phyloP scores from a whole-genome alignment of 2,113 vertebrate genomes.

The Chrysochloris asiatica region DNA sequence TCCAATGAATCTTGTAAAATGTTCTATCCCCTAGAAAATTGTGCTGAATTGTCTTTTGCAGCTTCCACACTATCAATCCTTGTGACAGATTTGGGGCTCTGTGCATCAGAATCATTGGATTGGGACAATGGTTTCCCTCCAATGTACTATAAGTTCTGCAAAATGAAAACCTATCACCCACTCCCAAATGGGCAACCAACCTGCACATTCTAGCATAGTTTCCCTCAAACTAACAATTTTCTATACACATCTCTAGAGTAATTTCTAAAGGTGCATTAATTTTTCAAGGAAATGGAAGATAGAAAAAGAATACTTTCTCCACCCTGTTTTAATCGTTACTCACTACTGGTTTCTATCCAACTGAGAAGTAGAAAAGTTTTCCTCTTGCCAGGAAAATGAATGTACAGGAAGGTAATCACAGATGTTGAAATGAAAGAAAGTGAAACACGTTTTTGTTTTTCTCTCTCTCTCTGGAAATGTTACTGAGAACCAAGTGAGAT shows the following conservation, averaged over 20 bases:
- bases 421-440: constrained; percentile 42
- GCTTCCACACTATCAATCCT: constrained; percentile 28
- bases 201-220: neutral
- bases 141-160: neutral
- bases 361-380: neutral
- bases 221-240: constrained; percentile 29
- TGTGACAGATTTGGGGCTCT: constrained; percentile 45
- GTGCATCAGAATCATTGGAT: neutral
- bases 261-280: constrained; percentile 64
- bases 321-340: constrained; percentile 11
- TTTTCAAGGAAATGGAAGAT: constrained; percentile 40
- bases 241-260: constrained; percentile 52
- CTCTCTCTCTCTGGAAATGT: neutral
- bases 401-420: constrained; percentile 30
- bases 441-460: neutral
- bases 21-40: constrained; percentile 9
- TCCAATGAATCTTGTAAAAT: constrained; percentile 54
- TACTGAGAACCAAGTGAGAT: neutral
- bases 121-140: neutral
- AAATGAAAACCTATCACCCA: neutral
- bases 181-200: neutral
- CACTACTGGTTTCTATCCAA: neutral
- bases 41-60: constrained; percentile 41
- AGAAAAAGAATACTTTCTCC: constrained; percentile 4
- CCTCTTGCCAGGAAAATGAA: constrained; percentile 42